Conservation (phyloP, 2,113 vertebrate species). For the Bubalus kerabau region DNA sequence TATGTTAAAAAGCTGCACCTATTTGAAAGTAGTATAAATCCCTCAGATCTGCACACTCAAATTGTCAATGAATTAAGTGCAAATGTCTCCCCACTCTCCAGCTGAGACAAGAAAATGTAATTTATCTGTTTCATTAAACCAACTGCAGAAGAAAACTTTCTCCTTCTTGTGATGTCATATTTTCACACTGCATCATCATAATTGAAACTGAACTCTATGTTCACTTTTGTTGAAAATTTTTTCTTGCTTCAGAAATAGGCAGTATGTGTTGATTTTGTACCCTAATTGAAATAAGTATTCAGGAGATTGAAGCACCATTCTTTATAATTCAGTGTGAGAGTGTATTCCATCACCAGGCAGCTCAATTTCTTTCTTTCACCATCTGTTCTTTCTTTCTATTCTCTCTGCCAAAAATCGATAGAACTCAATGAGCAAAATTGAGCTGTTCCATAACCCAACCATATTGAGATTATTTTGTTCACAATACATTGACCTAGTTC, state of each 20-base stretch:
- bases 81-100: background rate
- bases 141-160: background rate
- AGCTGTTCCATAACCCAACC: slow-evolving; percentile 75
- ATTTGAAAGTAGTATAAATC: background rate
- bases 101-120: background rate
- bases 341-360: slow-evolving; percentile 75
- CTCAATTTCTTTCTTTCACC: slow-evolving; percentile 81
- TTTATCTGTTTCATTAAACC: background rate
- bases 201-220: background rate
- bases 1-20: background rate
- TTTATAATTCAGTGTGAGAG: slow-evolving; percentile 80
- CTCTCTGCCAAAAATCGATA: slow-evolving; percentile 78
- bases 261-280: slow-evolving; percentile 39
- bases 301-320: slow-evolving; percentile 67
- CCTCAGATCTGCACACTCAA: background rate
- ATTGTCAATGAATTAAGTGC: background rate
- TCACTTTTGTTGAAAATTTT: slow-evolving; percentile 33
- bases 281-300: slow-evolving; percentile 56
- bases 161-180: background rate
- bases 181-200: background rate
- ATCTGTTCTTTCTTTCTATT: slow-evolving; percentile 79
- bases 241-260: slow-evolving; percentile 37
- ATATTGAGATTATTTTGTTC: slow-evolving; percentile 73
- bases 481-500: slow-evolving; percentile 73
- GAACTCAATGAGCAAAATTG: slow-evolving; percentile 71